These are phyloP conservation scores for Leptopilina myrica DNA, from an alignment of 2,888 invertebrate species.

Conservation along the genomic window DNA sequence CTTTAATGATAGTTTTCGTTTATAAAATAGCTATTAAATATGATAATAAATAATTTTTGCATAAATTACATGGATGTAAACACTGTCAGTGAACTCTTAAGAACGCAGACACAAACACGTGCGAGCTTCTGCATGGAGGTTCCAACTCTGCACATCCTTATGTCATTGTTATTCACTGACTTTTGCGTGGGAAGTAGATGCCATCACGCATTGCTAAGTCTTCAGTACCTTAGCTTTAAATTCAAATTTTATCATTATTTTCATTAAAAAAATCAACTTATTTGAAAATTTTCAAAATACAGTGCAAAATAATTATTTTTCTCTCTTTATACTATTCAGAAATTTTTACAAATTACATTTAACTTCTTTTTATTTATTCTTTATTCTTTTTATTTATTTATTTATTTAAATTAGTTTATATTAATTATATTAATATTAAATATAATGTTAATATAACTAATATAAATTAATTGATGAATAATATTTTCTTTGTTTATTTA, in stretches of 20 bases:
- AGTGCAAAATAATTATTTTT: not conserved
- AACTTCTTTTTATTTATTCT: no score
- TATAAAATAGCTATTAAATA: not conserved
- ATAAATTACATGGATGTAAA: not conserved
- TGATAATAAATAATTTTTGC: not conserved
- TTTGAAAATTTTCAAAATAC: not conserved
- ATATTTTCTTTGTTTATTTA: no score
- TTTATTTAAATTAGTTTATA: no score
- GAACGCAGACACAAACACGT: constrained; percentile 2
- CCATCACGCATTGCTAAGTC: constrained; percentile 46
- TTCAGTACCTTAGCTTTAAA: constrained; percentile 39
- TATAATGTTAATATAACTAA: no score
- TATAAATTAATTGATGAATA: no score
- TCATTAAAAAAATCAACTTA: not conserved
- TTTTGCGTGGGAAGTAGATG: constrained; percentile 53
- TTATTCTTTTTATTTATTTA: no score
- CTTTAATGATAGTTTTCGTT: not conserved
- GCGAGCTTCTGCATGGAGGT: not conserved
- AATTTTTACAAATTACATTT: no score
- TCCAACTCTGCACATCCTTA: constrained; percentile 40
- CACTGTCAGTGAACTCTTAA: constrained; percentile 6
- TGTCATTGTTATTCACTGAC: constrained; percentile 51
- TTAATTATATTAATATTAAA: no score
- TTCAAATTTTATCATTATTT: not conserved
- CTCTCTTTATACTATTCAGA: no score